Percentiles rank a stretch among this genome's conserved stretches.
Conservation (phyloP, 2,888 invertebrate genomes). For the Cerastoderma edule region DNA sequence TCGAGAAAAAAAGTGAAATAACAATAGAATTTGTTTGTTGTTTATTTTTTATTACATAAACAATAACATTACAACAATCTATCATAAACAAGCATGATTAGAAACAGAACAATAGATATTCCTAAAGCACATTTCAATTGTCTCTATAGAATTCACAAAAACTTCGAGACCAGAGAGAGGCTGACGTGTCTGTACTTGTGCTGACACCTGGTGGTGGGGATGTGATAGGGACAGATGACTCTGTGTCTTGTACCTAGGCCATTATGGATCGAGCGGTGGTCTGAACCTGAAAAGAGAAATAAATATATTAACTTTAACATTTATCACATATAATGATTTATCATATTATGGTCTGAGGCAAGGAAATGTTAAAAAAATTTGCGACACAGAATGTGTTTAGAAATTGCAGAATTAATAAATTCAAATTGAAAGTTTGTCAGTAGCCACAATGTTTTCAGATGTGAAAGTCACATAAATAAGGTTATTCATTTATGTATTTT, state of each 20-base stretch:
- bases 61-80: no score
- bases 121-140: no score
- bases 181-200: slow-evolving; percentile 25
- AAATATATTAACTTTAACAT: neutral
- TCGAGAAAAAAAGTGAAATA: no score
- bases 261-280: slow-evolving; percentile 11
- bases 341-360: neutral
- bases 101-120: no score
- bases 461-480: no score
- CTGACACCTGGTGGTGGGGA: neutral
- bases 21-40: no score
- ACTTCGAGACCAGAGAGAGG: slow-evolving; percentile 10
- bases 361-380: neutral
- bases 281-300: neutral
- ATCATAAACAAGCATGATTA: no score
- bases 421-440: neutral
- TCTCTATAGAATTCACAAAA: slow-evolving; percentile 32
- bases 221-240: neutral
- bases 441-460: no score
- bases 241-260: neutral
- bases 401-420: neutral
- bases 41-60: no score
- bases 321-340: neutral
- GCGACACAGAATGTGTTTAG: neutral
- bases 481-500: no score